Percentiles rank a stretch among this genome's conserved stretches.
Conservation (phyloP, 2,113 vertebrate species). For the Proterorhinus semilunaris region DNA sequence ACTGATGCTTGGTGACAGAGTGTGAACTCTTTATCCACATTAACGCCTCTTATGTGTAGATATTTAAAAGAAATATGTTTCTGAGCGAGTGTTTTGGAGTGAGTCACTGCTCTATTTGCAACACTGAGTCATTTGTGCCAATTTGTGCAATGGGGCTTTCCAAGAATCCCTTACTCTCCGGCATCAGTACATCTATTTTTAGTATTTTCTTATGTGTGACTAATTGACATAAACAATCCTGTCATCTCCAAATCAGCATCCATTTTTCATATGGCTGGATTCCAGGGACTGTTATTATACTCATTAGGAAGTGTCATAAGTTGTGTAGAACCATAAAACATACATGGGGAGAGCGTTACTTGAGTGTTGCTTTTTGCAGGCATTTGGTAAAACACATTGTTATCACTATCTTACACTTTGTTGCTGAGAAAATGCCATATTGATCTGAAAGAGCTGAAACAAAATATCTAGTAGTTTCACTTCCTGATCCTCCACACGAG, state of each 20-base stretch:
- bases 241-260: background rate
- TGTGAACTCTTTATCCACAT: slow-evolving; percentile 8
- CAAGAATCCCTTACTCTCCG: background rate
- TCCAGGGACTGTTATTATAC: background rate
- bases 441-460: too few relatives aligned
- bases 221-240: background rate
- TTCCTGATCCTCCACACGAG: too few relatives aligned
- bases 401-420: too few relatives aligned
- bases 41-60: background rate
- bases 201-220: background rate
- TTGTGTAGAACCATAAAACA: background rate
- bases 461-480: too few relatives aligned
- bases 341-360: too few relatives aligned
- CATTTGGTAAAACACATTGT: too few relatives aligned
- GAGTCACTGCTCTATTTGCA: background rate
- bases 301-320: background rate
- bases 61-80: slow-evolving; percentile 1
- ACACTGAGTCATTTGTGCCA: background rate
- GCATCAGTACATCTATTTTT: slow-evolving; percentile 6
- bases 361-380: too few relatives aligned
- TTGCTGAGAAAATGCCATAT: too few relatives aligned
- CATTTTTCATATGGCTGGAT: background rate
- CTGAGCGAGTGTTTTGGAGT: background rate
- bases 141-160: background rate
- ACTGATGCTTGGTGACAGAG: slow-evolving; percentile 9